phyloP scores from a whole-genome alignment of 2,113 vertebrate genomes.

The Parus major region DNA sequence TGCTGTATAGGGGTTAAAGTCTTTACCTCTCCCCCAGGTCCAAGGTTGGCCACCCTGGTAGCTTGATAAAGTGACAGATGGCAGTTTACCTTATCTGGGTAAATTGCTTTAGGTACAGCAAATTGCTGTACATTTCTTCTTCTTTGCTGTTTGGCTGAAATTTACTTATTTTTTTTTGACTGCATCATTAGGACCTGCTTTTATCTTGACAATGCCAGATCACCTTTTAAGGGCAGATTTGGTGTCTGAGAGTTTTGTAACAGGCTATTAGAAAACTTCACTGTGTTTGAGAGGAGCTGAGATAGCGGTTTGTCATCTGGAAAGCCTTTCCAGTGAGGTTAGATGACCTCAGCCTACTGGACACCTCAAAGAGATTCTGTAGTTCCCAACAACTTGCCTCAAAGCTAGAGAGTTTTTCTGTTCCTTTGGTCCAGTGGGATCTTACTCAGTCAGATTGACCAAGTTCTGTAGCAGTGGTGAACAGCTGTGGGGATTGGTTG shows the following conservation, averaged over 20 bases:
- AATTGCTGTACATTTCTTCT: not conserved
- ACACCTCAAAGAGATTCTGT: not conserved
- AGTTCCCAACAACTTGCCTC: rapidly evolving
- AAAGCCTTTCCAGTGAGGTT: not conserved
- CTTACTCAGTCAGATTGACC: not conserved
- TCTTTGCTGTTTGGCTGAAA: not conserved
- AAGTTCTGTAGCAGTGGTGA: not conserved
- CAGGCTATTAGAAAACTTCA: not conserved
- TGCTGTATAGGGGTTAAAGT: not conserved
- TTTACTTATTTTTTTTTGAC: not conserved
- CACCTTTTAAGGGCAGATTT: not conserved
- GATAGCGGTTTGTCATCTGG: rapidly evolving
- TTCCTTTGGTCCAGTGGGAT: not conserved
- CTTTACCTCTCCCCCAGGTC: not conserved
- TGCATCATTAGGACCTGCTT: not conserved
- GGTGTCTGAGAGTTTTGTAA: not conserved
- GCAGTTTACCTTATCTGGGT: not conserved
- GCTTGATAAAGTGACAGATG: not conserved
- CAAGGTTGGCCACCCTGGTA: not conserved
- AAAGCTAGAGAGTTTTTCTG: not conserved
- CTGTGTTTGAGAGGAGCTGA: not conserved
- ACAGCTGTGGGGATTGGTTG: not conserved
- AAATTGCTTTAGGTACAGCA: not conserved
- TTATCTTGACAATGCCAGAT: not conserved
- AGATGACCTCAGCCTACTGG: not conserved